A percentile compares a stretch with the other conserved stretches of the same genome.
Conservation (phyloP, 1,140 invertebrate genomes). For the Ectropis grisescens region DNA sequence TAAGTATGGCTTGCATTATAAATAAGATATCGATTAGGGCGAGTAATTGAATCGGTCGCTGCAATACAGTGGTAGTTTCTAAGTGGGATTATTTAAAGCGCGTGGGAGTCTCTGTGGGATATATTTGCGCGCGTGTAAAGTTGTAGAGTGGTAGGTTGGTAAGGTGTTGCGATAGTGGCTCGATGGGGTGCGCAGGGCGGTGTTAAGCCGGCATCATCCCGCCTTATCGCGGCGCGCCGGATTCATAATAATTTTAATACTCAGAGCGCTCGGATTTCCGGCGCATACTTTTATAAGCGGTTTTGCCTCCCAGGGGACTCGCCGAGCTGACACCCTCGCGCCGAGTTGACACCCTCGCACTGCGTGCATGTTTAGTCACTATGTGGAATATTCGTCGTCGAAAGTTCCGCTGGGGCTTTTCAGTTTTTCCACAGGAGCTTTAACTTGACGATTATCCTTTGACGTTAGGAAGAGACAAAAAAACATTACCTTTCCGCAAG, state of each 20-base stretch:
- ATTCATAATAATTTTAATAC: slow-evolving; percentile 69
- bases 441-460: too few relatives aligned
- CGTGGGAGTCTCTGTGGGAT: too few relatives aligned
- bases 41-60: too few relatives aligned
- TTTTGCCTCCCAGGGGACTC: slow-evolving; percentile 23
- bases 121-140: too few relatives aligned
- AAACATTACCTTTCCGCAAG: too few relatives aligned
- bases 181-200: slow-evolving; percentile 15
- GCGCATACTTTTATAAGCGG: slow-evolving; percentile 48
- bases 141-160: slow-evolving; percentile 35
- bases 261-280: slow-evolving; percentile 22
- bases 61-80: too few relatives aligned
- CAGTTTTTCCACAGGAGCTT: too few relatives aligned
- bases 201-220: slow-evolving; percentile 60
- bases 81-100: too few relatives aligned
- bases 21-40: too few relatives aligned
- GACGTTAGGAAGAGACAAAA: too few relatives aligned
- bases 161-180: slow-evolving; percentile 47
- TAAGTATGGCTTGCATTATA: neutral
- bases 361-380: too few relatives aligned
- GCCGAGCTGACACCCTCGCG: slow-evolving; percentile 31
- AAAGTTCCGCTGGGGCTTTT: slow-evolving; percentile 39
- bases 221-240: slow-evolving; percentile 44
- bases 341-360: slow-evolving; percentile 33
- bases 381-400: slow-evolving; percentile 12